Evolutionary conservation across 2,888 invertebrate species (phyloP).

Genomic region (Dynastes maya): DNA sequence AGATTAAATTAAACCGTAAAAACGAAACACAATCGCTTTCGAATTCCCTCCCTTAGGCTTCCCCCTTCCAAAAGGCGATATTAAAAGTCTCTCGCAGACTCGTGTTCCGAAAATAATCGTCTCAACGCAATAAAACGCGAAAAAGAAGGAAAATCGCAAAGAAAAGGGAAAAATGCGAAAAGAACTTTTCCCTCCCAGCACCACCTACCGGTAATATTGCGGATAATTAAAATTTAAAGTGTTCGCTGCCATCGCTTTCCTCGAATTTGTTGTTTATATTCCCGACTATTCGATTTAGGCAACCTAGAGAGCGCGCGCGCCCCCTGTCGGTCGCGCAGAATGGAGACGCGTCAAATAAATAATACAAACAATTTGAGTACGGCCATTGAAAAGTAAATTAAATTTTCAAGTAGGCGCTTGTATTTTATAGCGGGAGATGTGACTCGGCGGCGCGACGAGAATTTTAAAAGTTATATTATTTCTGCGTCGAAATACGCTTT

Average conservation of each 20-base stretch:
- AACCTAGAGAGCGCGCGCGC: neutral
- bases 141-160: neutral
- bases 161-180: neutral
- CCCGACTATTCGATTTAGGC: neutral
- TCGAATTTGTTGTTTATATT: neutral
- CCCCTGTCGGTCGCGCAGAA: neutral
- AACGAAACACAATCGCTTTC: slow-evolving; percentile 1
- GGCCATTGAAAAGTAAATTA: slow-evolving; percentile 40
- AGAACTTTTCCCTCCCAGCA: neutral
- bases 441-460: neutral
- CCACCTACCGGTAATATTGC: slow-evolving; percentile 6
- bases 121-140: too few species aligned
- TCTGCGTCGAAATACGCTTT: slow-evolving; percentile 9
- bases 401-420: slow-evolving; percentile 37
- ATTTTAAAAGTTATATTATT: slow-evolving; percentile 21
- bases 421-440: slow-evolving; percentile 21
- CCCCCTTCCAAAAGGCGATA: too few species aligned
- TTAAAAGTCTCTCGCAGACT: too few species aligned
- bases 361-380: slow-evolving; percentile 37
- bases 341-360: slow-evolving; percentile 30
- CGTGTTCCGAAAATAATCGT: too few species aligned
- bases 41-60: neutral
- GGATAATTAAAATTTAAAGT: slow-evolving; percentile 39
- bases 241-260: neutral
- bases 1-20: slow-evolving; percentile 6